Base-by-base conservation (phyloP, 1,140 invertebrate genomes). In the Penaeus vannamei region DNA sequence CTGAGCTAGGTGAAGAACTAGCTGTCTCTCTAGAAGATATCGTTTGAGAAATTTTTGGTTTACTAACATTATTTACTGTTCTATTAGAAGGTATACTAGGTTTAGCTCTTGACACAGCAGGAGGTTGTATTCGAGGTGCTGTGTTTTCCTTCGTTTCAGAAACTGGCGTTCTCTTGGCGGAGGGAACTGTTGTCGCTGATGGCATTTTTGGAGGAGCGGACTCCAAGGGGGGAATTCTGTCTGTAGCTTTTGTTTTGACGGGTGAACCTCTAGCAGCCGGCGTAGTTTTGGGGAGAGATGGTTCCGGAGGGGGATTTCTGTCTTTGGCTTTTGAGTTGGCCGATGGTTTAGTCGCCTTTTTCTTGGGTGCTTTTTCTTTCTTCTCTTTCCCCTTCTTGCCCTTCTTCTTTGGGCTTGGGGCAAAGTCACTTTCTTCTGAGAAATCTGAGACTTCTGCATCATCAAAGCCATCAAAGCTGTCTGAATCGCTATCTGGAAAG, bases 351-450 rank as follows among this genome's bases (percentile, higher is more conserved):
- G 26, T 3, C 23, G 42, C 12, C n/a, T 72, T 72, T 53, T 46
- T 66, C 64, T 72, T 72, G 53, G 84, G 14, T 29, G 66, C 26
- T 29, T 77, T 85, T n/a, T 23, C 36, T 53, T 81, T 87, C 32
- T 20, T 46, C 76, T 80, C 76, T 80, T 81, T 80, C 64, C 14
- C n/a, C 36, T 81, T 87, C 66, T 80, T 66, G 61, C 20, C 76
- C 42, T 86, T 86, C 72, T 87, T 87, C 60, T 66, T 81, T n/a
- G 85, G 85, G 42, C 66, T 60, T 64, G 60, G 59, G 32, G 61
- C 61, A 66, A 87, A 87, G 60, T 87, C 85, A 17, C 85, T 87
- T 26, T 32, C 76, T n/a, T 87, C 85, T 20, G 85, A 87, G 32
- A 80, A 61, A 22, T 80, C 79, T 8, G 85, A 86, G 64, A 17